Conservation (phyloP, 2,113 vertebrate species). For the Maccullochella peelii region DNA sequence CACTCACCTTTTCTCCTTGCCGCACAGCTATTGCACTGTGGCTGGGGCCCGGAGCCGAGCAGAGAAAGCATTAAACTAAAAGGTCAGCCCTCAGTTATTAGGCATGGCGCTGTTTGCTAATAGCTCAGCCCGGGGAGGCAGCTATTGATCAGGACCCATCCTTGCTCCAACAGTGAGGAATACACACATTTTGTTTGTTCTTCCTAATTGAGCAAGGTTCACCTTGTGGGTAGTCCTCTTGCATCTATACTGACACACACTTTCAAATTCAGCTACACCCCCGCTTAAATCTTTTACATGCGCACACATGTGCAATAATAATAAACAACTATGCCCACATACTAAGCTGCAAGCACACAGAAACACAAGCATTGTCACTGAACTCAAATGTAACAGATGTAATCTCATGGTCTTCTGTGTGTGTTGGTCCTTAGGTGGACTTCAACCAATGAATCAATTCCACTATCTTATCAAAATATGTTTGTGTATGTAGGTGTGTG, state of each 20-base stretch:
- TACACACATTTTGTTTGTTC: conserved; percentile 80
- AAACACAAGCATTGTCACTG: neutral
- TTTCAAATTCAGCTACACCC: conserved; percentile 6
- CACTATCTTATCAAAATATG: conserved; percentile 1
- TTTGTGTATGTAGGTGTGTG: neutral
- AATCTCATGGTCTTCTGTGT: conserved; percentile 18
- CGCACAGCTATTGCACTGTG: conserved; percentile 58
- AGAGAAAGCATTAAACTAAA: conserved; percentile 78
- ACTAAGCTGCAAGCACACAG: neutral
- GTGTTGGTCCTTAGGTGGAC: neutral
- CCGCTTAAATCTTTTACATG: conserved; percentile 17
- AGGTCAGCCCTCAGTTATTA: conserved; percentile 84
- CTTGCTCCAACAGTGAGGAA: conserved; percentile 67
- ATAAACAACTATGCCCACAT: conserved; percentile 1
- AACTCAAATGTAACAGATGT: conserved; percentile 24
- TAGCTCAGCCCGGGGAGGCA: conserved; percentile 78
- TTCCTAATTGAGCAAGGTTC: conserved; percentile 79
- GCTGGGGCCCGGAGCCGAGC: conserved; percentile 57
- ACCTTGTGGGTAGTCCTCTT: conserved; percentile 70
- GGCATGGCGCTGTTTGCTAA: conserved; percentile 82
- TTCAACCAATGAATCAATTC: conserved; percentile 17
- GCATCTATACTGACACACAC: conserved; percentile 33
- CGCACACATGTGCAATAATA: neutral
- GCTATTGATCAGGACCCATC: conserved; percentile 80
- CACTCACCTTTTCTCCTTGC: conserved; percentile 84